Conservation (phyloP, 2,888 invertebrate species). For the Phalera bucephala region DNA sequence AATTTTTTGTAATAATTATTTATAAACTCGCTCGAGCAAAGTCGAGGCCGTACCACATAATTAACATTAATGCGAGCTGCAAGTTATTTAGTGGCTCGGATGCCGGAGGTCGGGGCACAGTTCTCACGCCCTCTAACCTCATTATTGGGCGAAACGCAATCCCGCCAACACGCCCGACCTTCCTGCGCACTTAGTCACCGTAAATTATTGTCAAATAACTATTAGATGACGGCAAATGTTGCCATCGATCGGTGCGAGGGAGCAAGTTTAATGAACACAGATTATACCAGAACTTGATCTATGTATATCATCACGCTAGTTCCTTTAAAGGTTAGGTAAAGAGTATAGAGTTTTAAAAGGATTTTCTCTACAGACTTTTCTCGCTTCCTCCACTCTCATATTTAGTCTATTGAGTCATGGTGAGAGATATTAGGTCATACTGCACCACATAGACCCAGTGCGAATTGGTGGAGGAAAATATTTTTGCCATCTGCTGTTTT, state of each 20-base stretch:
- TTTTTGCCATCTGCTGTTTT: no score
- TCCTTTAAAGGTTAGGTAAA: no score
- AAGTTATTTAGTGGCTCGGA: conserved; percentile 29
- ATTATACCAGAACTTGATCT: no score
- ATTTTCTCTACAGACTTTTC: no score
- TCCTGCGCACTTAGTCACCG: conserved; percentile 30
- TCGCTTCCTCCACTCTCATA: no score
- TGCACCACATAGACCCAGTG: no score
- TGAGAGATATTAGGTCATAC: no score
- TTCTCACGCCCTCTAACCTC: conserved; percentile 51
- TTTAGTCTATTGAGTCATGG: no score
- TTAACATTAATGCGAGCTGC: conserved; percentile 16
- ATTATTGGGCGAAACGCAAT: conserved; percentile 57
- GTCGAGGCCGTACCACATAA: conserved; percentile 13
- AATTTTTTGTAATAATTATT: no score
- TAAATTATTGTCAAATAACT: conserved; percentile 41
- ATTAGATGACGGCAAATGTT: conserved; percentile 31
- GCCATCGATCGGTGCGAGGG: background rate
- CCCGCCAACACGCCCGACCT: conserved; percentile 31
- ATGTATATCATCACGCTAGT: no score
- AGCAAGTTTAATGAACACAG: background rate
- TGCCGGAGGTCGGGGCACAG: conserved; percentile 27
- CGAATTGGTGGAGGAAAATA: no score
- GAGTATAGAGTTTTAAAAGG: no score
- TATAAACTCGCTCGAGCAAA: background rate